Evolutionary conservation across 2,888 invertebrate genomes (phyloP), one percentile per base, ranked within the genome.

Genomic region (Drosophila subsilvestris): DNA sequence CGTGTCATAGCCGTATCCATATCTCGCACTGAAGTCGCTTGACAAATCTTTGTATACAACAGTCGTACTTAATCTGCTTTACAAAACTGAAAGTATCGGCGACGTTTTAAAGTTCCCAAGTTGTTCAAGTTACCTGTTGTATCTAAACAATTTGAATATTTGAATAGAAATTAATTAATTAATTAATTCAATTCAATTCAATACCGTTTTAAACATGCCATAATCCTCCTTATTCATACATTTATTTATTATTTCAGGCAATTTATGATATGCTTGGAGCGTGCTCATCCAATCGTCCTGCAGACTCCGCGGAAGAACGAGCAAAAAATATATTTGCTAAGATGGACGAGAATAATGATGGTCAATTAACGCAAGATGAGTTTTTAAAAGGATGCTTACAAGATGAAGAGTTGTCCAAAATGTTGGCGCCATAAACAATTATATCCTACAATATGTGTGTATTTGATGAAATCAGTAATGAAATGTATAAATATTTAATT

Each of bases 211-310:
- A n/a, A 17, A 20, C 9, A 22, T 20, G 8, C 8, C 6, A 20
- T 42, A n/a, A 5, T 27, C 6, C 14, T 27, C 8, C 14, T 6
- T 8, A 22, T 62, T 53, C n/a, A 57, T 53, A 9, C 4, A 7
- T 57, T 44, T 53, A n/a, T 29, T 29, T 42, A 14, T 27, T 60
- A 8, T 57, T 57, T 49, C 94, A 99, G 99, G 99, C 99, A 80
- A 99, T 99, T 93, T 99, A 99, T 93, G 99, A 99, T 93, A 99
- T 99, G 99, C 94, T 99, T 88, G 99, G 99, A 63, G 98, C 98
- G 78, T 98, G 98, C 93, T 97, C 97, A 90, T 97, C 97, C 92
- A 98, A 97, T 93, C 94, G 98, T 91, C 98, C 98, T 53, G 97
- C 97, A 45, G 98, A 98, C 92, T 98, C 98, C 20, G 99, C 99